These are phyloP conservation scores for Tapirus indicus DNA, from an alignment of 2,797 vertebrate species.

Conservation along the genomic window DNA sequence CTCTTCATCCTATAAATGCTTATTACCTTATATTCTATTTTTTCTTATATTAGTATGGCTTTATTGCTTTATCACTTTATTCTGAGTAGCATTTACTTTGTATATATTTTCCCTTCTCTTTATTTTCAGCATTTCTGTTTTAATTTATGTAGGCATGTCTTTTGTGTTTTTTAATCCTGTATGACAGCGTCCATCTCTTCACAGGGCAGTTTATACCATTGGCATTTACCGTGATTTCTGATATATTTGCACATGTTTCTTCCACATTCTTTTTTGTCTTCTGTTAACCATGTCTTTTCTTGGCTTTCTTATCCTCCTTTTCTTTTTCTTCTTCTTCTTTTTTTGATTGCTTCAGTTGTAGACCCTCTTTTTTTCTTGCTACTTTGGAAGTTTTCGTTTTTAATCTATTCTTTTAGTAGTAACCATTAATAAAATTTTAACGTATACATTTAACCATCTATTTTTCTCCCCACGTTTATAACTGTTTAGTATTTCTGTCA, in stretches of 20 bases:
- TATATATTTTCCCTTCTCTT: neutral
- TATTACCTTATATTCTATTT: neutral
- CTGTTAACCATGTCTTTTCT: neutral
- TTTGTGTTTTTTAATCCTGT: neutral
- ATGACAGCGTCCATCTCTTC: neutral
- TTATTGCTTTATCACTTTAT: neutral
- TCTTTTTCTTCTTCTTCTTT: neutral
- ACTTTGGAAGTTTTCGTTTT: neutral
- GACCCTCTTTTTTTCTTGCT: neutral
- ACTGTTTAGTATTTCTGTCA: neutral
- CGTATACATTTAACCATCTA: neutral
- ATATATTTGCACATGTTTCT: neutral
- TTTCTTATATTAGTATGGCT: neutral
- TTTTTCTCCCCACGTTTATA: neutral
- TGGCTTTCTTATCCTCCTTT: neutral
- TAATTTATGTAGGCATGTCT: neutral
- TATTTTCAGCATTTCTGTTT: neutral
- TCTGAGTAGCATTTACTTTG: neutral
- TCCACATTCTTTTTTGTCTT: neutral
- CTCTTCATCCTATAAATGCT: neutral
- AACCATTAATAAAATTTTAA: neutral
- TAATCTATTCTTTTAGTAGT: neutral
- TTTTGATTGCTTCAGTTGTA: neutral
- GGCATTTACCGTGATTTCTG: neutral
- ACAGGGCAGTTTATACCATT: neutral